phyloP scores from a whole-genome alignment of 1,140 invertebrate genomes.

The Formica selysi region DNA sequence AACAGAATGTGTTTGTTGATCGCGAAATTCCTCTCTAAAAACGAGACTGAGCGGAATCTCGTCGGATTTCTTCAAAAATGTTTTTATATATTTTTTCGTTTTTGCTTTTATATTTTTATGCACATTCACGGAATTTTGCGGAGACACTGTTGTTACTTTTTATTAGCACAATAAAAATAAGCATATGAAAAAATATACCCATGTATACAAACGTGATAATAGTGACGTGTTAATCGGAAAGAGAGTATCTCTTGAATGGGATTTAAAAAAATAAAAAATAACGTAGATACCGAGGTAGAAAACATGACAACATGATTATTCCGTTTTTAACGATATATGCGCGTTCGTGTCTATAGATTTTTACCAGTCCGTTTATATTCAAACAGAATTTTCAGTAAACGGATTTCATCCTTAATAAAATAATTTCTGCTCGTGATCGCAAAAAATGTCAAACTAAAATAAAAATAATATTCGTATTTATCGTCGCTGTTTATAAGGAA shows the following conservation, averaged over 20 bases:
- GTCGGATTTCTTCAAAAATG: background rate
- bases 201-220: background rate
- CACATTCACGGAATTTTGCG: background rate
- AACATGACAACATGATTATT: background rate
- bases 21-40: background rate
- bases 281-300: conserved; percentile 1
- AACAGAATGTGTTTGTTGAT: background rate
- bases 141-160: background rate
- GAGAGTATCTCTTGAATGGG: background rate
- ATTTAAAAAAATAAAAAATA: background rate
- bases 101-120: background rate
- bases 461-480: conserved; percentile 23
- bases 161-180: conserved; percentile 20
- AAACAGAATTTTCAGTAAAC: conserved; percentile 25
- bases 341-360: background rate
- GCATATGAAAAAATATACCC: background rate
- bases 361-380: conserved; percentile 14
- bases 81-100: conserved; percentile 10
- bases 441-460: background rate
- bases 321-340: conserved; percentile 16
- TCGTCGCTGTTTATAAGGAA: background rate
- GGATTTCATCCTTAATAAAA: conserved; percentile 45
- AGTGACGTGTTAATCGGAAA: background rate
- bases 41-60: background rate
- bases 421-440: background rate